Conservation (phyloP, 2,888 invertebrate genomes). For the Ischnus inquisitorius region DNA sequence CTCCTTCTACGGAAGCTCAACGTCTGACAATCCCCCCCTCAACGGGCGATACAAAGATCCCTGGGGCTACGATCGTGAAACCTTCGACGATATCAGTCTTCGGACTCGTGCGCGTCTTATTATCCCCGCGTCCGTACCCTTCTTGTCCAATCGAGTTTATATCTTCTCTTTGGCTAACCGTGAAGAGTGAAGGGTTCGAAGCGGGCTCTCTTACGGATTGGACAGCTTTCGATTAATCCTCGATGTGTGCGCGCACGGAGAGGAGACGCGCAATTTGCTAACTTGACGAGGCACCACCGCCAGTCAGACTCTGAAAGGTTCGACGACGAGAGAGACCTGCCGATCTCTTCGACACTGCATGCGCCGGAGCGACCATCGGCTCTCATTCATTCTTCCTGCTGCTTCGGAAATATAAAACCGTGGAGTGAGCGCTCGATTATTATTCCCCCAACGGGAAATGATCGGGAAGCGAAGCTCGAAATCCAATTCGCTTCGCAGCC, state of each 20-base stretch:
- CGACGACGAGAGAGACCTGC: conserved; percentile 15
- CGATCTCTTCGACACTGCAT: conserved; percentile 38
- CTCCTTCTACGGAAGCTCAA: conserved; percentile 80
- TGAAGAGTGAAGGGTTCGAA: conserved; percentile 14
- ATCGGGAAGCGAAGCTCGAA: background rate
- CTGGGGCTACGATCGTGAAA: conserved; percentile 56
- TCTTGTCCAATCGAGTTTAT: background rate
- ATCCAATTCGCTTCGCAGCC: background rate
- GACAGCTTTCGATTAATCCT: conserved; percentile 61
- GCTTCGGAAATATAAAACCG: background rate
- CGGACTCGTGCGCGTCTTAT: conserved; percentile 15
- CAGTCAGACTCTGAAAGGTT: conserved; percentile 23
- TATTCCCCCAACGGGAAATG: background rate
- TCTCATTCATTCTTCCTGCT: conserved; percentile 45
- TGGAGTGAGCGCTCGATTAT: conserved; percentile 17
- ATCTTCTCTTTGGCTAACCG: conserved; percentile 15
- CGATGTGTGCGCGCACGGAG: background rate
- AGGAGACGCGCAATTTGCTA: conserved; percentile 56
- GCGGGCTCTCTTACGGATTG: conserved; percentile 36
- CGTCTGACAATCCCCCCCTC: background rate
- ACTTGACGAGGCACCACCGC: conserved; percentile 50
- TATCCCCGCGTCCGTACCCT: conserved; percentile 3
- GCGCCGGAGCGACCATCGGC: background rate
- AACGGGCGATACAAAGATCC: conserved; percentile 70
- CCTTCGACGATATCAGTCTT: conserved; percentile 45